Conservation (phyloP, 1,140 invertebrate species). For the Limonius californicus region DNA sequence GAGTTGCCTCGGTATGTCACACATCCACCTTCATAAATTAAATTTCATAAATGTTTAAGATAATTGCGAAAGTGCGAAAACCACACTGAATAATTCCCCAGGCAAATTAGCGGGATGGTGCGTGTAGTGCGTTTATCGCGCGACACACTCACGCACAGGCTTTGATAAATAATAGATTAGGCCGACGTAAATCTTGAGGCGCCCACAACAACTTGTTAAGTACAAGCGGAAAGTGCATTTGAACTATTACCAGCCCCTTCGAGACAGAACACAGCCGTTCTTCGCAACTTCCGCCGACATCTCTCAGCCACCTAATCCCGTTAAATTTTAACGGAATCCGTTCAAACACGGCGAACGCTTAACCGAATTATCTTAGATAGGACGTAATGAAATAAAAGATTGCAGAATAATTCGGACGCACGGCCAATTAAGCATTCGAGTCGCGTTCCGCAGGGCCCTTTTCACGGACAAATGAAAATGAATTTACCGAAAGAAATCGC, state of each 20-base stretch:
- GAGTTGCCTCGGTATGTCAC: too few species aligned
- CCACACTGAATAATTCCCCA: conserved; percentile 7
- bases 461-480: conserved; percentile 40
- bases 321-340: neutral
- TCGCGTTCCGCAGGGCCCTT: conserved; percentile 26
- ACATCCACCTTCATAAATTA: neutral
- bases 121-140: conserved; percentile 1
- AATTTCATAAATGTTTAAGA: conserved; percentile 12
- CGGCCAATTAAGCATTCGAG: conserved; percentile 23
- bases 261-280: neutral
- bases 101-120: neutral
- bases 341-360: neutral
- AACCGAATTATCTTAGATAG: neutral
- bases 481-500: conserved; percentile 41
- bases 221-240: conserved; percentile 3
- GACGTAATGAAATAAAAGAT: neutral
- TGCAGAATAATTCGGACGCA: neutral
- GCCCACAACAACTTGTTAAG: conserved; percentile 13
- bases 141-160: neutral
- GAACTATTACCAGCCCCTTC: neutral
- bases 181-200: neutral
- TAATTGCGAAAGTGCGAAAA: conserved; percentile 15
- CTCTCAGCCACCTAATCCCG: neutral
- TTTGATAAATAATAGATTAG: conserved; percentile 15
- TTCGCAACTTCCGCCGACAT: neutral